Evolutionary conservation across 1,140 invertebrate genomes (phyloP).

Genomic region (Drosophila busckii): DNA sequence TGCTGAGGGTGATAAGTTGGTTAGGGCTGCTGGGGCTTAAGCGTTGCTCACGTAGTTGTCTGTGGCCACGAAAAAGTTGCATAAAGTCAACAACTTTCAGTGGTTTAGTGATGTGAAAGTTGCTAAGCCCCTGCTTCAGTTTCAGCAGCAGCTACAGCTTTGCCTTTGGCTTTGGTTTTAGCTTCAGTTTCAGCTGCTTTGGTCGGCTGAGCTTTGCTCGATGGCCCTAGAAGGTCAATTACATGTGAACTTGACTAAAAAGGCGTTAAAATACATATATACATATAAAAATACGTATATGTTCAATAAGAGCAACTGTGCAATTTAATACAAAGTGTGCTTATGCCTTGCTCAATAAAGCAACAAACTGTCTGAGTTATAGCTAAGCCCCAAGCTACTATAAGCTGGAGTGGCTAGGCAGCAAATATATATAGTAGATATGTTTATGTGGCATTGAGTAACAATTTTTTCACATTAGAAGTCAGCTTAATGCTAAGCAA

Average conservation of each 20-base stretch:
- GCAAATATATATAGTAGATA: no score
- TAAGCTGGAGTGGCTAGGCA: no score
- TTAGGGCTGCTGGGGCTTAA: conserved; percentile 10
- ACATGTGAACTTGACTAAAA: conserved; percentile 53
- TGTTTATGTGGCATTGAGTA: no score
- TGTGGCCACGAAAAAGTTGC: conserved; percentile 74
- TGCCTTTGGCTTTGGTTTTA: background rate
- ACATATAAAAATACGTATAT: no score
- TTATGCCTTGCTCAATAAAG: conserved; percentile 7
- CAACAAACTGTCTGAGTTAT: conserved; percentile 3
- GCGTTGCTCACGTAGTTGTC: conserved; percentile 62
- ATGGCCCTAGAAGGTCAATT: conserved; percentile 55
- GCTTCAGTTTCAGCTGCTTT: background rate
- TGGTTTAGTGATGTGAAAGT: conserved; percentile 74
- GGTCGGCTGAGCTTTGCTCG: conserved; percentile 4
- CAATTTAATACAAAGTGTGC: background rate
- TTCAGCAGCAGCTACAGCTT: background rate
- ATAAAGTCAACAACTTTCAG: conserved; percentile 76
- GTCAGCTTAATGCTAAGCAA: no score
- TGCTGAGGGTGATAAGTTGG: conserved; percentile 1
- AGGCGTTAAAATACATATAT: conserved; percentile 41
- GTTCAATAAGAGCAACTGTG: conserved; percentile 1
- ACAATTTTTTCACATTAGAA: no score
- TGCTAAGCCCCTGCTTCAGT: conserved; percentile 46
- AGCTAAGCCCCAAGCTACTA: no score